These are phyloP conservation scores for Rallus limicola DNA, from an alignment of 2,113 vertebrate genomes.

Conservation along the genomic window DNA sequence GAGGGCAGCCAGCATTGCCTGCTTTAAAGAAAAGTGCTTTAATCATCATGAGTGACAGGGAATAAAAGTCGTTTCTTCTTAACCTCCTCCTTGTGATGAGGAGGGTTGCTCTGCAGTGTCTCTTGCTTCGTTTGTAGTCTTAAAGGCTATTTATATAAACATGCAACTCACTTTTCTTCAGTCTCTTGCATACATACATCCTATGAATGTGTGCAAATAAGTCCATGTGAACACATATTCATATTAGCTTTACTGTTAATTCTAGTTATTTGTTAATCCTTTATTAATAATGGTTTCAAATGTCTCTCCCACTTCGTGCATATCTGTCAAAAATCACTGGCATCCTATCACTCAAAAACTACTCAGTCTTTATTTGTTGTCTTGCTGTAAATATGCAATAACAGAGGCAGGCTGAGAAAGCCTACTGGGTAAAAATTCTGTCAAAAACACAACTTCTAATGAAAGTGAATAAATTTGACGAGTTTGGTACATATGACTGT, in stretches of 20 bases:
- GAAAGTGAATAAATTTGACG: neutral
- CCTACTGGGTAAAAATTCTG: neutral
- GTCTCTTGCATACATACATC: neutral
- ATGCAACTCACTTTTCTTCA: neutral
- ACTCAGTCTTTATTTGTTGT: neutral
- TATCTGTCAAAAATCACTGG: neutral
- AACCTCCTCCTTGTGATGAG: neutral
- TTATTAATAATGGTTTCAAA: neutral
- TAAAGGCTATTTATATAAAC: no score
- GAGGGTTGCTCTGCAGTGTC: neutral
- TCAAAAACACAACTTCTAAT: neutral
- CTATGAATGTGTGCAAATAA: neutral
- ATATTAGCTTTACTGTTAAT: neutral
- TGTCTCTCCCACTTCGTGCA: neutral
- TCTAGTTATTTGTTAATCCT: neutral
- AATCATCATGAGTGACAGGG: slow-evolving; percentile 34
- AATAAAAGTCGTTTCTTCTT: neutral
- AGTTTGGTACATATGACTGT: neutral
- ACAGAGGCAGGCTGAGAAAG: neutral
- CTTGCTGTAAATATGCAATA: neutral
- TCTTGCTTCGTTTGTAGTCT: neutral
- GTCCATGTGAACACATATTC: neutral
- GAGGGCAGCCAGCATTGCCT: slow-evolving; percentile 25
- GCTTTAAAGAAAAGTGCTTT: slow-evolving; percentile 25
- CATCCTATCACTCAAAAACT: neutral